Conservation (phyloP, 2,113 vertebrate species). For the Nesogale talazaci region DNA sequence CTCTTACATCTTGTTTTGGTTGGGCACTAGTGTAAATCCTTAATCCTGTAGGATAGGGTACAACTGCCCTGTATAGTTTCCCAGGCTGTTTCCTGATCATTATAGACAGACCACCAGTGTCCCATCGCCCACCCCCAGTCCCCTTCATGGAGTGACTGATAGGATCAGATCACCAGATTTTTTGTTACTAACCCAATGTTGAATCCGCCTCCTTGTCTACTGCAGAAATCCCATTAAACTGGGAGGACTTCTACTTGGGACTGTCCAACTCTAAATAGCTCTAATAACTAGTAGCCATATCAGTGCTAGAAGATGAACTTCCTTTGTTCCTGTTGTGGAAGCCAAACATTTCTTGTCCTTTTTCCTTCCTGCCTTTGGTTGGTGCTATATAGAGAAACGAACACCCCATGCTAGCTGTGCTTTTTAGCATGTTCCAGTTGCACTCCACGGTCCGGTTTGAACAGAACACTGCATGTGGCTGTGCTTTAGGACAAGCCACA, state of each 20-base stretch:
- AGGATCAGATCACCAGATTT: background rate
- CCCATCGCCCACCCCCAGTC: too few species aligned
- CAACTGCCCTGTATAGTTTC: background rate
- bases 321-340: background rate
- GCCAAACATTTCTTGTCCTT: background rate
- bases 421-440: background rate
- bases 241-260: background rate
- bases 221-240: background rate
- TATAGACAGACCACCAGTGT: background rate
- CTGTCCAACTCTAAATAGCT: constrained; percentile 9
- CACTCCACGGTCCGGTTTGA: background rate
- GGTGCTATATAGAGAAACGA: background rate
- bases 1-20: background rate
- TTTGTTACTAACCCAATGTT: background rate
- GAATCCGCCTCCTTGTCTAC: background rate
- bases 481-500: background rate
- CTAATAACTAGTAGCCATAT: background rate
- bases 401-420: background rate
- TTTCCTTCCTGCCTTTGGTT: background rate
- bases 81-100: background rate
- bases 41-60: background rate
- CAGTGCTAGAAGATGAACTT: background rate
- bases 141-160: background rate
- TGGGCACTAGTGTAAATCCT: background rate
- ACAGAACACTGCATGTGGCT: background rate